A percentile compares a stretch with the other conserved stretches of the same genome.
Conservation (phyloP, 2,113 vertebrate genomes). For the Antechinus stuartii region DNA sequence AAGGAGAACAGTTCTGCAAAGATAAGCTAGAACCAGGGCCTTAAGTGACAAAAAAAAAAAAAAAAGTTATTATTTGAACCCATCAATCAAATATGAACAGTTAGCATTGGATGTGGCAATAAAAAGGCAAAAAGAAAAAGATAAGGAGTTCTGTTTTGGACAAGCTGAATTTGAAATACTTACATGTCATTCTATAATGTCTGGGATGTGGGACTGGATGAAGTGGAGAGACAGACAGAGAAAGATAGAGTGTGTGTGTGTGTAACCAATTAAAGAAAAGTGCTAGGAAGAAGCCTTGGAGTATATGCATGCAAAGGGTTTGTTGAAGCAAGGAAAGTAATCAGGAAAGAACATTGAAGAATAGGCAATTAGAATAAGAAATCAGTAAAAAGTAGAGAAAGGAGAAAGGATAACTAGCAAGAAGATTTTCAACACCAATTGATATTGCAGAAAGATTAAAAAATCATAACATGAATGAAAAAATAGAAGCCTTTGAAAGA, state of each 20-base stretch:
- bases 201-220: neutral
- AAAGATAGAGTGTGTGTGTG: too few species aligned
- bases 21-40: neutral
- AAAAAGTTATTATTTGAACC: neutral
- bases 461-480: neutral
- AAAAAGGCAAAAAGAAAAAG: neutral
- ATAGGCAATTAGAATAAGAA: neutral
- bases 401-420: neutral
- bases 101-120: neutral
- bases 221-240: too few species aligned
- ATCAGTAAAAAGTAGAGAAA: neutral
- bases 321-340: neutral
- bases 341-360: neutral
- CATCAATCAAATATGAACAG: neutral
- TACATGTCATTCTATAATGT: neutral
- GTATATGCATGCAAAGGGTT: neutral
- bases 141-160: neutral
- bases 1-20: neutral
- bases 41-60: neutral
- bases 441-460: neutral
- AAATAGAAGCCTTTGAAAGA: neutral
- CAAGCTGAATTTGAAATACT: neutral
- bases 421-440: neutral
- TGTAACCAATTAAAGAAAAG: neutral
- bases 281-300: neutral